Evolutionary conservation across 2,113 vertebrate genomes (phyloP), one percentile per base, ranked within the genome.

Genomic region (Montifringilla adamsi): DNA sequence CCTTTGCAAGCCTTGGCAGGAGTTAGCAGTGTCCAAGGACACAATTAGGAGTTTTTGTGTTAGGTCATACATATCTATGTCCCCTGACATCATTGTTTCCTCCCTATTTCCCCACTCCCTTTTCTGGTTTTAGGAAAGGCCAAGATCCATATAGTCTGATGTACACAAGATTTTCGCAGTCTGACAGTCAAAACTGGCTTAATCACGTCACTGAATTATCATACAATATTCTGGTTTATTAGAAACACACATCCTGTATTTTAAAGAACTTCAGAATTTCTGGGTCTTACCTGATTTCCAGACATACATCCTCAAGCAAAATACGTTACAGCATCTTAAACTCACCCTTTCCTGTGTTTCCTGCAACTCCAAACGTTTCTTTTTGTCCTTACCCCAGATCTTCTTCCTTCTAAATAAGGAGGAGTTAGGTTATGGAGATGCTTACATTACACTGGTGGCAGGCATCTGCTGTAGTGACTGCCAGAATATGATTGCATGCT

Each of bases 361-460:
- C 23, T 92, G 37, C 39, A 46, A 63, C 28, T 69, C 72, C 27
- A 62, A 15, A 23, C 20, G 49, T 58, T n/a, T 62, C 44, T 55
- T 89, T 28, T 49, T 62, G 21, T 89, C 87, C 55, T 69, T 87
- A 44, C 6, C 35, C 15, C 59, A 70, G 46, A 70, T 90, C 37
- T 15, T 59, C 16, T 80, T 10, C 35, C 73, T 85, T 35, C 80
- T 92, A 78, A 78, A 39, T 75, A 81, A 84, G 66, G 60, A 81
- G 91, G 64, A 89, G 66, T 92, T 93, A 75, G 41, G 19, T 84
- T 95, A n/a, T 84, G 73, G 76, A 59, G 66, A 63, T 78, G 58
- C 84, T 87, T 94, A 41, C 52, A 21, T 87, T 96, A 64, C 37
- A 30, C 22, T 95, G 72, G 89, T 72, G 80, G 91, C 77, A 94